Base-by-base conservation (phyloP, 2,888 invertebrate species). In the Eupithecia inturbata region DNA sequence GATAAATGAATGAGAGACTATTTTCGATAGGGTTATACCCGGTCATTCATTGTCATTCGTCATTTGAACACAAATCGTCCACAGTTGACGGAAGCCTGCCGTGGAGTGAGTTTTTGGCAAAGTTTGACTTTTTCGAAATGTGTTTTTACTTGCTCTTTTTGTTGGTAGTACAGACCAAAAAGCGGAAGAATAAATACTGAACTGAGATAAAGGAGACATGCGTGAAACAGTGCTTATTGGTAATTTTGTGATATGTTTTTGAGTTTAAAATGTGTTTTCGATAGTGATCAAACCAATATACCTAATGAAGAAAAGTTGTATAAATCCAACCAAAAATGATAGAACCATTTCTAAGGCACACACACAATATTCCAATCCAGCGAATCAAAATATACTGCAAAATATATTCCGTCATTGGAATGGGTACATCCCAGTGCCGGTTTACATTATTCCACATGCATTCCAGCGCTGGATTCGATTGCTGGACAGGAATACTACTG, bases 61-160 rank as follows among this genome's bases (percentile, higher is more conserved):
- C 79, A 80, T 80, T 79, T 62, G 72, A 79, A 80, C 79, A 84
- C 83, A 83, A 85, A 83, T 79, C 84, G 81, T 83, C 82, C 82
- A 84, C 87, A 79, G 81, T 80, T 84, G 87, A 87, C 80, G 82
- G 84, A 82, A 82, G 81, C 80, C 82, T 87, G 91, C 89, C 90
- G 91, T 90, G 89, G 90, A 84, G 81, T 82, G 87, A 84, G 82
- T 84, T 87, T 89, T 93, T 93, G 92, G 93, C 93, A 92, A 87
- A 85, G 84, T 83, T 84, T 84, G 82, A 83, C 83, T 83, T 84
- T 80, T 77, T 78, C 76, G 85, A 81, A 81, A 89, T 88, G 88
- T 89, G 88, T 75, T 83, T 89, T 82, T 89, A 88, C 84, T 81
- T 89, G 83, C 77, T 87, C 74, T 84, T 89, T 73, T 80, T 90